These are phyloP conservation scores for Cottoperca gobio DNA, from an alignment of 2,797 vertebrate species.

Conservation along the genomic window DNA sequence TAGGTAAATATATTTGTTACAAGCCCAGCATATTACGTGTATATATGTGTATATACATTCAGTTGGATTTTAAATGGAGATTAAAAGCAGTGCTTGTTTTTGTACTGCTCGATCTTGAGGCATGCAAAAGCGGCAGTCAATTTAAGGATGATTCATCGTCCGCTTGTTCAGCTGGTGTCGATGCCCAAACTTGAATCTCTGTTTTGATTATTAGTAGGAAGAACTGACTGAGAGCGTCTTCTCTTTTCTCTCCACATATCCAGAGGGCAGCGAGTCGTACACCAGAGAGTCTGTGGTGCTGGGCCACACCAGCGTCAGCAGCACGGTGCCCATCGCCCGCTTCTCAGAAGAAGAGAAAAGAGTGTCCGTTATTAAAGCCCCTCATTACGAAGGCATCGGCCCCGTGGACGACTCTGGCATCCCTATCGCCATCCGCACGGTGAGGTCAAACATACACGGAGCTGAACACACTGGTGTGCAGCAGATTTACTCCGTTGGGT, in stretches of 20 bases:
- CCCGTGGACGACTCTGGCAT: constrained; percentile 98
- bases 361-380: constrained; percentile 96
- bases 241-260: constrained; percentile 7
- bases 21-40: not conserved
- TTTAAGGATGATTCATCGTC: not conserved
- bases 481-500: not conserved
- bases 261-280: constrained; percentile 90
- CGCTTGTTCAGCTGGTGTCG: not conserved
- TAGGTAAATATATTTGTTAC: not conserved
- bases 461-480: not conserved
- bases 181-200: not conserved
- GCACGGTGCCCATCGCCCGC: constrained; percentile 92
- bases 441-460: constrained; percentile 76
- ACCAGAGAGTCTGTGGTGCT: constrained; percentile 88
- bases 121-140: not conserved
- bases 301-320: constrained; percentile 84
- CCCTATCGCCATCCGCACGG: constrained; percentile 98
- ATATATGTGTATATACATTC: constrained; percentile 12
- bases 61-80: constrained; percentile 14
- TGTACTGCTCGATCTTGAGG: not conserved
- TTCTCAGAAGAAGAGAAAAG: constrained; percentile 96
- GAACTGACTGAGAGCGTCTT: not conserved
- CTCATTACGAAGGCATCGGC: constrained; percentile 97
- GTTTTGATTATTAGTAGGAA: not conserved
- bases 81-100: not conserved